Percentiles rank a stretch among this genome's conserved stretches.
phyloP scores from a whole-genome alignment of 2,113 vertebrate species.

The Vombatus ursinus region DNA sequence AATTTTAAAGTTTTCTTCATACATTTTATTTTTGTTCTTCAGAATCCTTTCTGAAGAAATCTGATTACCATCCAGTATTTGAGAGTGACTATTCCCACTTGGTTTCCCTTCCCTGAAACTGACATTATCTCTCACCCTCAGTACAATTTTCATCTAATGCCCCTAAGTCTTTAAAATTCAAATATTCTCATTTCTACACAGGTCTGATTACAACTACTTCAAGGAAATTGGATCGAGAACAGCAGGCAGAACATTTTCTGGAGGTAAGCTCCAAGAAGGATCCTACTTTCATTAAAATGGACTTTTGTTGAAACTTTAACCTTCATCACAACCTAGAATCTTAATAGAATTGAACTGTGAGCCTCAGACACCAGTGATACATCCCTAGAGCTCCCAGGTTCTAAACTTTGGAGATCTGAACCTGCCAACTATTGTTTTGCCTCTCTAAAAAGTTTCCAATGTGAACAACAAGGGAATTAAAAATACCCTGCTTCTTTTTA shows the following conservation, averaged over 20 bases:
- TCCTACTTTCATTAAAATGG: slow-evolving; percentile 47
- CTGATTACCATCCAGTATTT: slow-evolving; percentile 52
- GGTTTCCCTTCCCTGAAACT: slow-evolving; percentile 55
- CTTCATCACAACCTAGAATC: neutral
- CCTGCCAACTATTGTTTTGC: neutral
- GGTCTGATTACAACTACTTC: slow-evolving; percentile 96
- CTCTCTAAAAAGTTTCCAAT: neutral
- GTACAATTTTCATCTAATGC: slow-evolving; percentile 35
- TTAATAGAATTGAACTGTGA: neutral
- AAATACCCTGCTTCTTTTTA: neutral
- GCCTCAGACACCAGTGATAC: neutral
- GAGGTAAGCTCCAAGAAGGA: slow-evolving; percentile 87
- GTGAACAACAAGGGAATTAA: rapidly evolving
- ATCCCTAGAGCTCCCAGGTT: neutral
- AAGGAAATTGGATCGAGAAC: slow-evolving; percentile 95
- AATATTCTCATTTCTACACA: slow-evolving; percentile 82
- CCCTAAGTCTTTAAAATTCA: slow-evolving; percentile 71
- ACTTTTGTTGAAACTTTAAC: slow-evolving; percentile 18
- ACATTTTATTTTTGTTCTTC: slow-evolving; percentile 57
- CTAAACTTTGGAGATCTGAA: slow-evolving; percentile 12
- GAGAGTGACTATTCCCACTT: slow-evolving; percentile 23
- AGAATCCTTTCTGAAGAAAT: slow-evolving; percentile 52
- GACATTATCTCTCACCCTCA: slow-evolving; percentile 46
- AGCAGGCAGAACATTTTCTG: slow-evolving; percentile 95
- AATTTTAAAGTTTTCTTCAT: slow-evolving; percentile 55